A percentile compares a stretch with the other conserved stretches of the same genome.
Evolutionary conservation across 2,888 invertebrate species (phyloP).

Genomic region (Apamea sordens): DNA sequence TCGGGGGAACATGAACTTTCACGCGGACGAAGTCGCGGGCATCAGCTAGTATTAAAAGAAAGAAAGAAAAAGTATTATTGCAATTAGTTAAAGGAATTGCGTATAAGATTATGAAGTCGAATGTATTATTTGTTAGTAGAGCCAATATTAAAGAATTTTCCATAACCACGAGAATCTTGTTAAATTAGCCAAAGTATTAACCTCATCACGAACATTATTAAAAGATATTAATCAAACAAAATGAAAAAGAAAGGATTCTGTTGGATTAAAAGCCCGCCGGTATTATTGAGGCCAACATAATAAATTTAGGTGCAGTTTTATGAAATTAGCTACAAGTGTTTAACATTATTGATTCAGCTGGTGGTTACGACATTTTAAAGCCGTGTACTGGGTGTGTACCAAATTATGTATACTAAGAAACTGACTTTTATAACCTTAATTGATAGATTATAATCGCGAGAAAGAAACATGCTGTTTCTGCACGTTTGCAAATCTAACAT

Average conservation of each 20-base stretch:
- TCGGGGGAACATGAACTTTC: no score
- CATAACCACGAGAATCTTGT: conserved; percentile 3
- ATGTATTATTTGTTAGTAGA: not conserved
- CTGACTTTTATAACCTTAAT: conserved; percentile 16
- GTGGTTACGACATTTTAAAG: conserved; percentile 43
- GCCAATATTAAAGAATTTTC: not conserved
- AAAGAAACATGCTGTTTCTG: not conserved
- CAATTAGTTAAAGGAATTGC: no score
- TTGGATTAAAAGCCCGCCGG: conserved; percentile 29
- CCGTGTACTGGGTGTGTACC: conserved; percentile 22
- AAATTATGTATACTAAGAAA: conserved; percentile 12
- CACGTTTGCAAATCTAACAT: conserved; percentile 1
- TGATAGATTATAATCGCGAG: conserved; percentile 30
- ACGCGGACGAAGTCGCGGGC: no score
- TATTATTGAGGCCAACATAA: conserved; percentile 53
- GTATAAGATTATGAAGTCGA: not conserved
- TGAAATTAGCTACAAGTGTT: conserved; percentile 37
- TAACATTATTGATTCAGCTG: conserved; percentile 51
- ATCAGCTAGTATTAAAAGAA: no score
- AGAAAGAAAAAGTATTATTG: no score
- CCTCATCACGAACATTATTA: conserved; percentile 10
- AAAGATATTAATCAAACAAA: conserved; percentile 33
- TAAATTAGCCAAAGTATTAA: conserved; percentile 3
- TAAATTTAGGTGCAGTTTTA: conserved; percentile 56
- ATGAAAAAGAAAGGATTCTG: conserved; percentile 46